Percentiles rank a stretch among this genome's conserved stretches.
These are phyloP conservation scores for Oscheius onirici DNA, from an alignment of 2,888 invertebrate species.

Conservation along the genomic window DNA sequence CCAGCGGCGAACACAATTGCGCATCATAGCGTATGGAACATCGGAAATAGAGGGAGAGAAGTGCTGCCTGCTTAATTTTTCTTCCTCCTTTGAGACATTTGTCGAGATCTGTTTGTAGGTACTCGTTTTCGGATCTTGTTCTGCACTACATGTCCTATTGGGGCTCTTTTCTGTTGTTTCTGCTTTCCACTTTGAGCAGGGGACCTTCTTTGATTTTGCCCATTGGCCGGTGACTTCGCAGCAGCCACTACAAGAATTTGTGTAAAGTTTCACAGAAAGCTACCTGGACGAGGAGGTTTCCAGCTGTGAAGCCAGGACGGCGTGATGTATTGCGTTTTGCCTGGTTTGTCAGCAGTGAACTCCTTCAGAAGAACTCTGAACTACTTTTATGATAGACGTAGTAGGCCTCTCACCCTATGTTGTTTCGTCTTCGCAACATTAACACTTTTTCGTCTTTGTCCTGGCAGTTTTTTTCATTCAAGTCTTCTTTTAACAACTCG, in stretches of 20 bases:
- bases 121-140: no score
- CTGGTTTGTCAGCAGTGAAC: background rate
- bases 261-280: no score
- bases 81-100: no score
- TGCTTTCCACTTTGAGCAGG: no score
- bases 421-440: background rate
- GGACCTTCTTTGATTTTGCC: no score
- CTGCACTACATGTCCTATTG: no score
- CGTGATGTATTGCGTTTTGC: background rate
- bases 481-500: background rate
- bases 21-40: background rate
- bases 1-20: background rate
- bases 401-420: background rate
- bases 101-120: no score
- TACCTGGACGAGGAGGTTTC: conserved; percentile 4
- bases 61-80: no score
- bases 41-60: no score
- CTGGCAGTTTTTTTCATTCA: background rate
- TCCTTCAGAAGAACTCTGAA: background rate
- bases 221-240: no score
- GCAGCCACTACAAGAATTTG: no score
- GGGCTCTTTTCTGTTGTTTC: no score
- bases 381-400: background rate
- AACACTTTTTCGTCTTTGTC: background rate
- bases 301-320: conserved; percentile 9